Evolutionary conservation across 2,888 invertebrate species (phyloP).

Genomic region (Acanthosepion lycidas): DNA sequence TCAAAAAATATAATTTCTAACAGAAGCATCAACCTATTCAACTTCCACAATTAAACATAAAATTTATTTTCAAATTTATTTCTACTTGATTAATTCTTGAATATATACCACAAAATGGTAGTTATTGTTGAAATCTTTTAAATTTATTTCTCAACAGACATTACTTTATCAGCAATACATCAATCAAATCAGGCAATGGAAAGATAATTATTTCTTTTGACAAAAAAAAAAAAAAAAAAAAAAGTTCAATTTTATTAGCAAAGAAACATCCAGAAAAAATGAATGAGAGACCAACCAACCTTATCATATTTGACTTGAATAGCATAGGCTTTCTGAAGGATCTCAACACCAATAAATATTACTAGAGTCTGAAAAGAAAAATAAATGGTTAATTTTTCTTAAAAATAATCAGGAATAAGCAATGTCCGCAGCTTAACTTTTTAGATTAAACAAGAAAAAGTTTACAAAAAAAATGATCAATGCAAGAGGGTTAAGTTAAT

Average conservation of each 20-base stretch:
- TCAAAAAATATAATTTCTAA: too few relatives aligned
- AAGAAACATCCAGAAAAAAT: background rate
- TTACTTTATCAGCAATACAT: background rate
- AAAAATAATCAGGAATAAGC: background rate
- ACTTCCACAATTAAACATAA: too few relatives aligned
- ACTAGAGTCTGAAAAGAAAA: conserved; percentile 63
- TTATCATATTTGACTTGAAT: conserved; percentile 61
- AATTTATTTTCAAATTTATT: too few relatives aligned
- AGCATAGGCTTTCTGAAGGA: conserved; percentile 68
- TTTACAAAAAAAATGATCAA: background rate
- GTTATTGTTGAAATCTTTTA: too few relatives aligned
- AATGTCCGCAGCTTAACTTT: background rate
- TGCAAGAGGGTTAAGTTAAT: too few relatives aligned
- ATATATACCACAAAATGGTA: too few relatives aligned
- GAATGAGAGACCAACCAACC: conserved; percentile 54
- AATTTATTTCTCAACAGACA: background rate
- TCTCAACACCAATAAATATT: conserved; percentile 69
- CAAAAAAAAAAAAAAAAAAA: too few relatives aligned
- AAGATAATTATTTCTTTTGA: background rate
- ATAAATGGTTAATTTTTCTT: background rate
- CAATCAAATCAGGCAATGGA: background rate
- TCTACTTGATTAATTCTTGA: too few relatives aligned
- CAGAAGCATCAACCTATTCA: too few relatives aligned
- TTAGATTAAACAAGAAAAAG: background rate
- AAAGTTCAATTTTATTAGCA: background rate